phyloP scores from a whole-genome alignment of 2,888 invertebrate genomes.

The Cheilosia variabilis region DNA sequence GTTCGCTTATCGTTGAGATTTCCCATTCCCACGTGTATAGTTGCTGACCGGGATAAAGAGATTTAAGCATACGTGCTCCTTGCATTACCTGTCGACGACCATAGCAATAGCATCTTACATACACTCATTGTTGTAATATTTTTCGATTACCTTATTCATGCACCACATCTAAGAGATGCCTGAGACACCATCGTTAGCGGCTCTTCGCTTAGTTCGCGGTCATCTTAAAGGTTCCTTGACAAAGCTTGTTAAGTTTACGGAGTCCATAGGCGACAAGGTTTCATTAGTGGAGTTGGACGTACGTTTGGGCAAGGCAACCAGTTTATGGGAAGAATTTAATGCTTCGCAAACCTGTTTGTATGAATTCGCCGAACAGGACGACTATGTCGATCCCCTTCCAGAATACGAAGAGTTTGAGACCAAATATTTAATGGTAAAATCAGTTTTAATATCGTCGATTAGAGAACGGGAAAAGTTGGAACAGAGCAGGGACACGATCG shows the following conservation, averaged over 20 bases:
- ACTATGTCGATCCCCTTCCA: constrained; percentile 3
- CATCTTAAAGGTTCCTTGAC: background rate
- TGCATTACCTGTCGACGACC: background rate
- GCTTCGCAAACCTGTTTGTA: background rate
- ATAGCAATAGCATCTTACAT: background rate
- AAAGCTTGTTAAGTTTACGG: no score
- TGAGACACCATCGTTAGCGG: background rate
- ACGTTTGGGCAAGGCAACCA: background rate
- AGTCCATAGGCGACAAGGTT: no score
- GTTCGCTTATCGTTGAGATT: no score
- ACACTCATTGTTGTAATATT: background rate
- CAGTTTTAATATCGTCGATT: constrained; percentile 3
- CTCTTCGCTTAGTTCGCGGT: background rate
- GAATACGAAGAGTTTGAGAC: constrained; percentile 20
- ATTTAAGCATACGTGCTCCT: no score
- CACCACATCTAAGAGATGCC: background rate
- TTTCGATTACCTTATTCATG: no score
- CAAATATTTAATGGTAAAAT: background rate
- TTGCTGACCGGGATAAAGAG: no score
- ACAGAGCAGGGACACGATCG: background rate
- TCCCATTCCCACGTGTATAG: no score
- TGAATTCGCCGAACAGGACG: background rate
- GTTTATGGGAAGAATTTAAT: constrained; percentile 6
- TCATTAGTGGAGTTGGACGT: background rate
- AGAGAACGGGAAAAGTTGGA: background rate